These are phyloP conservation scores for Hydropsyche tenuis DNA, from an alignment of 1,140 invertebrate genomes.

Conservation along the genomic window DNA sequence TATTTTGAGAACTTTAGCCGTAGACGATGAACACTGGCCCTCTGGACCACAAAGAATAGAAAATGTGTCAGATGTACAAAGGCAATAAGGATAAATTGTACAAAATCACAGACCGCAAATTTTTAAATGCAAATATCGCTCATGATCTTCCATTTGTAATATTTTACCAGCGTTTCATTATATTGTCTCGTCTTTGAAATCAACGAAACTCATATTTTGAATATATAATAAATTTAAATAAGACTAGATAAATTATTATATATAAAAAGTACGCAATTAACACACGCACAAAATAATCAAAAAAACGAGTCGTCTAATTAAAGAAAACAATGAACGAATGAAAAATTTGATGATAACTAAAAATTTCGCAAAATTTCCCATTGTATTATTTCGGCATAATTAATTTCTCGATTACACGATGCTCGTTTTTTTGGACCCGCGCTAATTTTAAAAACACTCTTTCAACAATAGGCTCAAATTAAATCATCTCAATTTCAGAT, in stretches of 20 bases:
- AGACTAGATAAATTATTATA: constrained; percentile 2
- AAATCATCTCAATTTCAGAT: no score
- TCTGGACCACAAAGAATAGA: neutral
- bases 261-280: constrained; percentile 4
- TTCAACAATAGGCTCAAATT: no score
- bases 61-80: constrained; percentile 3
- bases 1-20: neutral
- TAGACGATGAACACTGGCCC: constrained; percentile 1
- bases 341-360: neutral
- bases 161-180: no score
- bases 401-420: neutral
- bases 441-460: no score
- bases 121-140: neutral
- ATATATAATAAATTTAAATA: neutral
- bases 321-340: constrained; percentile 13
- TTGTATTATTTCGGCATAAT: constrained; percentile 1
- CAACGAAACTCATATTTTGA: no score
- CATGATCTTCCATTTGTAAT: no score
- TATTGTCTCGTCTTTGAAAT: no score
- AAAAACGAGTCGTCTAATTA: neutral
- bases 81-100: constrained; percentile 10
- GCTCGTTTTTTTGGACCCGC: no score
- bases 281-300: constrained; percentile 2
- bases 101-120: constrained; percentile 10
- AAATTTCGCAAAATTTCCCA: no score